A percentile compares a stretch with the other conserved stretches of the same genome.
phyloP scores from a whole-genome alignment of 2,113 vertebrate species.

The Phasianus colchicus region DNA sequence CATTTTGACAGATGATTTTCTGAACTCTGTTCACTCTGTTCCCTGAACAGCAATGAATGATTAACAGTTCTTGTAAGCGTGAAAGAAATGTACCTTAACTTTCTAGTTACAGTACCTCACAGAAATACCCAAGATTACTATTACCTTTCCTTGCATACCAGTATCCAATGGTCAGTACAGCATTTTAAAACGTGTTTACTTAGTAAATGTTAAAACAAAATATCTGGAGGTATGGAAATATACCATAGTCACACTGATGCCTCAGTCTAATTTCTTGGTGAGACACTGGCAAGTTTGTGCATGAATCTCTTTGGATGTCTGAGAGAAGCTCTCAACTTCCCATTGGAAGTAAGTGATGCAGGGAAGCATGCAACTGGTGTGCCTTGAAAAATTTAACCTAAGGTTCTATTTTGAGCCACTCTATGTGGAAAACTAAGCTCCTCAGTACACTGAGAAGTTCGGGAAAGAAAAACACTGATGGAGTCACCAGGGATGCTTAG shows the following conservation, averaged over 20 bases:
- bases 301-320: not conserved
- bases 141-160: not conserved
- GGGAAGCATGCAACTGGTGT: not conserved
- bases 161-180: not conserved
- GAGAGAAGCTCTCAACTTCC: not conserved
- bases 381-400: not conserved
- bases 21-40: not conserved
- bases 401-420: not conserved
- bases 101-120: not conserved
- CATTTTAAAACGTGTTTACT: not conserved
- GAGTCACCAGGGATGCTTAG: rapidly evolving
- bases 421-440: not conserved
- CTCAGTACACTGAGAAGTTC: not conserved
- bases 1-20: not conserved
- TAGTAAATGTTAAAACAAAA: not conserved
- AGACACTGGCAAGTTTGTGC: not conserved
- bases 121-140: not conserved
- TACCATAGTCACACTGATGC: not conserved
- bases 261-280: not conserved
- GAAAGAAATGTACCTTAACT: not conserved
- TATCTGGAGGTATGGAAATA: not conserved
- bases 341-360: not conserved
- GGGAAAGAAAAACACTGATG: not conserved
- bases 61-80: not conserved
- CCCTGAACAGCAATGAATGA: not conserved